A percentile compares a stretch with the other conserved stretches of the same genome.
Evolutionary conservation across 2,888 invertebrate genomes (phyloP).

Genomic region (Drosophila stalkeri): DNA sequence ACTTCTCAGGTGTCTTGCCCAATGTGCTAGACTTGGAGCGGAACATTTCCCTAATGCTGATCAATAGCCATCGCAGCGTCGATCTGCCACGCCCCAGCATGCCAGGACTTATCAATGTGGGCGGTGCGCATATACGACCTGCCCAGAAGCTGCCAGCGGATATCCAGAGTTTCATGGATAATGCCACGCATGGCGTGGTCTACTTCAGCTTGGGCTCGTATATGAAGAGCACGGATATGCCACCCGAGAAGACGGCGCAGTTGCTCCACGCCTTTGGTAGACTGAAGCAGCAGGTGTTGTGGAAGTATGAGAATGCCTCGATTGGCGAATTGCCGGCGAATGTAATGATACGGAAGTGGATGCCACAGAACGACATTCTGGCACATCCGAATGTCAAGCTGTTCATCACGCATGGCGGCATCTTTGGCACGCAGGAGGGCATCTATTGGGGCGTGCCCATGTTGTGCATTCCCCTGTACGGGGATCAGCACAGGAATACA

Average conservation of each 20-base stretch:
- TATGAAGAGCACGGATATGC: conserved; percentile 85
- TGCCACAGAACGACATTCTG: conserved; percentile 86
- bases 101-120: conserved; percentile 83
- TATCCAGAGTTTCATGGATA: conserved; percentile 83
- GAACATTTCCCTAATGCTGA: conserved; percentile 86
- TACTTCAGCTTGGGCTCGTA: conserved; percentile 86
- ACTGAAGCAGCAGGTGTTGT: conserved; percentile 86
- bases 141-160: conserved; percentile 80
- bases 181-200: conserved; percentile 85
- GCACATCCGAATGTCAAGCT: conserved; percentile 85
- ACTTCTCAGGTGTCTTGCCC: conserved; percentile 79
- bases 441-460: conserved; percentile 85
- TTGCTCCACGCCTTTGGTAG: conserved; percentile 85
- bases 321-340: conserved; percentile 84
- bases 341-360: conserved; percentile 86
- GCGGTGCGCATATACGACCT: conserved; percentile 83
- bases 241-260: conserved; percentile 82
- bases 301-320: conserved; percentile 86
- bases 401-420: conserved; percentile 86
- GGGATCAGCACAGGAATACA: conserved; percentile 85
- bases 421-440: conserved; percentile 85
- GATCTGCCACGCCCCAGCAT: conserved; percentile 85
- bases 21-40: conserved; percentile 85
- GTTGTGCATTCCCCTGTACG: conserved; percentile 85
- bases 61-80: conserved; percentile 86